A percentile compares a stretch with the other conserved stretches of the same genome.
These are phyloP conservation scores for Galerucella pusilla DNA, from an alignment of 2,888 invertebrate genomes.

Conservation along the genomic window DNA sequence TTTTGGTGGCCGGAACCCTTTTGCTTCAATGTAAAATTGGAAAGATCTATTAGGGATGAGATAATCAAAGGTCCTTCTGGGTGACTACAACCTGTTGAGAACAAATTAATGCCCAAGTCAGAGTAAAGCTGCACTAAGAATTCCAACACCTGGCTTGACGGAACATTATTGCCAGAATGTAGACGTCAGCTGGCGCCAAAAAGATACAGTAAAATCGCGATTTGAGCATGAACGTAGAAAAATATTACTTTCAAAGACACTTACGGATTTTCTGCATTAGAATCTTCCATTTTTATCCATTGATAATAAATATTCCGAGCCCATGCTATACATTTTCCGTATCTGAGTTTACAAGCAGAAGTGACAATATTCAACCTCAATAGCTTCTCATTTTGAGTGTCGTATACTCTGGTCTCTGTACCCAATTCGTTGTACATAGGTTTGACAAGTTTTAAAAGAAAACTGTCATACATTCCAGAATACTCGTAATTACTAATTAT, in stretches of 20 bases:
- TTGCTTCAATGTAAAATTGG: too few relatives aligned
- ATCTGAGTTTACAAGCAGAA: conserved; percentile 71
- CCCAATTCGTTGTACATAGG: conserved; percentile 66
- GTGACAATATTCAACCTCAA: conserved; percentile 69
- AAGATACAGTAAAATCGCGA: too few relatives aligned
- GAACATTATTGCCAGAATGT: too few relatives aligned
- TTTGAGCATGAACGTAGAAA: too few relatives aligned
- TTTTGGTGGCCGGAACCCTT: too few relatives aligned
- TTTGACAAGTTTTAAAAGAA: conserved; percentile 54
- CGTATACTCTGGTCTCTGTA: conserved; percentile 66
- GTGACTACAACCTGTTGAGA: too few relatives aligned
- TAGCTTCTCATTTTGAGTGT: conserved; percentile 70
- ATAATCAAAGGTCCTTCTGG: too few relatives aligned
- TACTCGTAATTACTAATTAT: conserved; percentile 67
- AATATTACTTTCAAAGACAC: conserved; percentile 23
- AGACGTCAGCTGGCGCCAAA: too few relatives aligned
- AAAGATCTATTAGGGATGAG: too few relatives aligned
- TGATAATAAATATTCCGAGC: conserved; percentile 64
- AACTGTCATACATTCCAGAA: conserved; percentile 65
- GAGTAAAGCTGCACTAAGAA: too few relatives aligned
- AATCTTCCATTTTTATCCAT: conserved; percentile 59
- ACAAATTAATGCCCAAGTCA: too few relatives aligned
- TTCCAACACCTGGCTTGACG: too few relatives aligned
- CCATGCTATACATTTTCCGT: conserved; percentile 69
- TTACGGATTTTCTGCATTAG: conserved; percentile 61